A percentile compares a stretch with the other conserved stretches of the same genome.
phyloP scores from a whole-genome alignment of 2,888 invertebrate species.

The Adelphocoris suturalis region DNA sequence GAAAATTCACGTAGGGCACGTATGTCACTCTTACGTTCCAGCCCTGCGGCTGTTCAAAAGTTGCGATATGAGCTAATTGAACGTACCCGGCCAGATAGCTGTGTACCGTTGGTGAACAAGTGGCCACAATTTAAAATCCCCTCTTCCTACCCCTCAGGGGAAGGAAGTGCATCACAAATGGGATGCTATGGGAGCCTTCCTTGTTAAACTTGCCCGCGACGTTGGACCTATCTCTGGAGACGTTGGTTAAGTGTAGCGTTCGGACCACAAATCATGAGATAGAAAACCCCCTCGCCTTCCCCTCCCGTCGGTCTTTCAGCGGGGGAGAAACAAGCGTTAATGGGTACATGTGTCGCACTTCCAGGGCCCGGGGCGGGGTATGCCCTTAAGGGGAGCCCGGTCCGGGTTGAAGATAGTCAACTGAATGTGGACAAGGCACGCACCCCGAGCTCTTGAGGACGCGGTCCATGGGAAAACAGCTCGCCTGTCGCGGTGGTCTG shows the following conservation, averaged over 20 bases:
- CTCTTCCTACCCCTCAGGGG: background rate
- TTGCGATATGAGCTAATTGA: slow-evolving; percentile 7
- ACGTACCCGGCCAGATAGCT: slow-evolving; percentile 1
- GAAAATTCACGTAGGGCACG: too few relatives aligned
- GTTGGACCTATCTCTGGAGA: slow-evolving; percentile 45
- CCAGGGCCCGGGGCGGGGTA: background rate
- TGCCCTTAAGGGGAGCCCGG: slow-evolving; percentile 42
- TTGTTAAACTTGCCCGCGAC: slow-evolving; percentile 47
- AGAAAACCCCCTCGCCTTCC: slow-evolving; percentile 26
- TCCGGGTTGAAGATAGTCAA: slow-evolving; percentile 49
- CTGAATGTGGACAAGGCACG: slow-evolving; percentile 61
- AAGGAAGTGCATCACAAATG: slow-evolving; percentile 58
- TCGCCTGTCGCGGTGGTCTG: background rate
- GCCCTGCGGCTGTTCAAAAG: background rate
- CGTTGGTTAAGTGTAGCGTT: slow-evolving; percentile 62
- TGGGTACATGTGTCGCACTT: slow-evolving; percentile 70
- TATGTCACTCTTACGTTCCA: background rate
- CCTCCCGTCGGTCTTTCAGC: background rate
- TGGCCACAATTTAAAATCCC: slow-evolving; percentile 39
- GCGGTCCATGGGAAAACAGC: slow-evolving; percentile 13
- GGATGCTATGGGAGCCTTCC: slow-evolving; percentile 54
- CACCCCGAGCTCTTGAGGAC: slow-evolving; percentile 13
- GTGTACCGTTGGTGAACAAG: slow-evolving; percentile 29
- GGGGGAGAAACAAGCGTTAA: slow-evolving; percentile 70
- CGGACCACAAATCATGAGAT: slow-evolving; percentile 60